Evolutionary conservation across 2,113 vertebrate genomes (phyloP).

Genomic region (Hyaena hyaena): DNA sequence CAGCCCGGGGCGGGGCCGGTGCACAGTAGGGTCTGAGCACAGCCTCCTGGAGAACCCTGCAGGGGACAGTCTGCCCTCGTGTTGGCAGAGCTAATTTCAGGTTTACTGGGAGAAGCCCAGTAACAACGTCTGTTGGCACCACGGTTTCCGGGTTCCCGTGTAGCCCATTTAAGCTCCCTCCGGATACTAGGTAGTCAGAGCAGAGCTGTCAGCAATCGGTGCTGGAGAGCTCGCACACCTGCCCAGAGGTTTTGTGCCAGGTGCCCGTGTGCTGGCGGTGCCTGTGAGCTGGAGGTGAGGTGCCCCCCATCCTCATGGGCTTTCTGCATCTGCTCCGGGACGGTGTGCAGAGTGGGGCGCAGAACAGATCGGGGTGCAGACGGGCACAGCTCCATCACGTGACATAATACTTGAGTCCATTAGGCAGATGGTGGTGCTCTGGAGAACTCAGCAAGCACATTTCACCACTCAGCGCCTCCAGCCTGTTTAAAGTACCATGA

Average conservation of each 20-base stretch:
- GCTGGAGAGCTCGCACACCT: rapidly evolving
- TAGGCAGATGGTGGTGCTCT: rapidly evolving
- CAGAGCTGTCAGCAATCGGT: rapidly evolving
- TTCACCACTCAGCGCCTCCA: rapidly evolving
- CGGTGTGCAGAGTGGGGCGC: not conserved
- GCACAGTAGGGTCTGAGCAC: not conserved
- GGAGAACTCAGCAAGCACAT: rapidly evolving
- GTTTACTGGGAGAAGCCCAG: rapidly evolving
- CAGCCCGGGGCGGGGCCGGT: not conserved
- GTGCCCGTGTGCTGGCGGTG: rapidly evolving
- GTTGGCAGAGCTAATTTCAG: not conserved
- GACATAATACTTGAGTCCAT: rapidly evolving
- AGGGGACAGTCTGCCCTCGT: rapidly evolving
- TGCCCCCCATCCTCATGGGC: not conserved
- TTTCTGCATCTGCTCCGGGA: no score
- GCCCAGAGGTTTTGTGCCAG: rapidly evolving
- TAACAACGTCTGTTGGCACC: not conserved
- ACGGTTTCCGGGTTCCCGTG: not conserved
- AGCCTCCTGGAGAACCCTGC: no score
- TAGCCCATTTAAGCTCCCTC: rapidly evolving
- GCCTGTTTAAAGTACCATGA: rapidly evolving
- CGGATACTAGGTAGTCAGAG: rapidly evolving
- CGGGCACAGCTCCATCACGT: not conserved
- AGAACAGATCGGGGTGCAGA: no score
- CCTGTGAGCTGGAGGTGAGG: not conserved